Evolutionary conservation across 2,888 invertebrate species (phyloP), one percentile per base, ranked within the genome.

Genomic region (Andrena camellia): DNA sequence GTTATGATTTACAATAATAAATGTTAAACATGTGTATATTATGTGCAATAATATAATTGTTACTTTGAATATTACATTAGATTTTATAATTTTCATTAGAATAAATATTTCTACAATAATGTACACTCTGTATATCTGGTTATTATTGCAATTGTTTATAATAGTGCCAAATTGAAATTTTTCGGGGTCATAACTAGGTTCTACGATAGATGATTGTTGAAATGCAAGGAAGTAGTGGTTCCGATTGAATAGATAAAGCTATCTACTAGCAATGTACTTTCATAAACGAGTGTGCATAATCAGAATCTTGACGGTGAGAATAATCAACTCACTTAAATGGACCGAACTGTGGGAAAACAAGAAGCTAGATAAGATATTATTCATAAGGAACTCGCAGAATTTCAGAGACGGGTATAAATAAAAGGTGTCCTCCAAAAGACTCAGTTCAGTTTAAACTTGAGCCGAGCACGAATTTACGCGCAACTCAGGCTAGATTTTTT

Each of bases 91-190:
- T 78, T 71, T 29, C 17, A 71, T 67, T 66, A 31, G 29, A 78
- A 80, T 80, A 78, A 80, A 81, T 73, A 69, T 73, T 59, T 70
- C 76, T 70, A 77, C 42, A 23, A 42, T 77, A 64, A 31, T 52
- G 60, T 66, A 70, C 2, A 52, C 60, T 64, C 72, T 68, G 26
- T 23, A 64, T 31, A 67, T 48, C 13, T 4, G 48, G 0, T 33
- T 50, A 3, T 57, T 26, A 31, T 20, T 13, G 7, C 10, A 60
- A 42, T 60, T 74, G 35, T 59, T 66, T 74, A 0, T 52, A 64
- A 66, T 3, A 23, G 48, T 54, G 52, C 13, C 29, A 8, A 10
- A 8, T 42, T n/a, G 7, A 35, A 50, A 10, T 4, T 26, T 33
- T 42, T 42, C 42, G 42, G 42, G 42, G 42, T 42, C 17, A 5